These are phyloP conservation scores for Adrianichthys oophorus DNA, from an alignment of 2,797 vertebrate species.

Conservation along the genomic window DNA sequence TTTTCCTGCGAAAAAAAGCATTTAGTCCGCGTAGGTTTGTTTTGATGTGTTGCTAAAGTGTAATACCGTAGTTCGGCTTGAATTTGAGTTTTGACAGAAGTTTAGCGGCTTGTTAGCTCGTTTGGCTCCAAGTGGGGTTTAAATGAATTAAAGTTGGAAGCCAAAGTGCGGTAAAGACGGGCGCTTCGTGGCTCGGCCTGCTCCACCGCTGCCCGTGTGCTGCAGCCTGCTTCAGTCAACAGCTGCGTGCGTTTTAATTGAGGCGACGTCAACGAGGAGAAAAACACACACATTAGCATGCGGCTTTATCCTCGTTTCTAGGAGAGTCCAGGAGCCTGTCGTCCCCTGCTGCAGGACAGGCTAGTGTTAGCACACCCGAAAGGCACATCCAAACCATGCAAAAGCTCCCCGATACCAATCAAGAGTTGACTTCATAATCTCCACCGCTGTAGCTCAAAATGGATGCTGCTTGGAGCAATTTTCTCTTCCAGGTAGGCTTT, in stretches of 20 bases:
- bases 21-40: constrained; percentile 52
- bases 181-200: constrained; percentile 47
- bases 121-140: constrained; percentile 16
- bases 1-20: constrained; percentile 56
- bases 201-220: constrained; percentile 33
- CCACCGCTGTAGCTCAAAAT: constrained; percentile 78
- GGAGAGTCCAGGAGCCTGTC: constrained; percentile 34
- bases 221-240: constrained; percentile 51
- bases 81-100: constrained; percentile 17
- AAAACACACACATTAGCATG: constrained; percentile 26
- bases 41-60: constrained; percentile 46
- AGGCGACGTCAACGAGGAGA: constrained; percentile 56
- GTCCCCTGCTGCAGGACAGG: constrained; percentile 37
- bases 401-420: constrained; percentile 51
- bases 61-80: constrained; percentile 32
- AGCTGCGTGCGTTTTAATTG: constrained; percentile 61
- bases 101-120: constrained; percentile 32
- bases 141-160: constrained; percentile 57
- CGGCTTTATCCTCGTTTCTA: constrained; percentile 44
- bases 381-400: constrained; percentile 57
- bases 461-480: constrained; percentile 86
- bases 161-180: constrained; percentile 47
- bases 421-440: constrained; percentile 73
- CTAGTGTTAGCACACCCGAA: constrained; percentile 27
- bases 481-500: constrained; percentile 82